Evolutionary conservation across 2,888 invertebrate species (phyloP), one percentile per base, ranked within the genome.

Genomic region (Micropterix aruncella): DNA sequence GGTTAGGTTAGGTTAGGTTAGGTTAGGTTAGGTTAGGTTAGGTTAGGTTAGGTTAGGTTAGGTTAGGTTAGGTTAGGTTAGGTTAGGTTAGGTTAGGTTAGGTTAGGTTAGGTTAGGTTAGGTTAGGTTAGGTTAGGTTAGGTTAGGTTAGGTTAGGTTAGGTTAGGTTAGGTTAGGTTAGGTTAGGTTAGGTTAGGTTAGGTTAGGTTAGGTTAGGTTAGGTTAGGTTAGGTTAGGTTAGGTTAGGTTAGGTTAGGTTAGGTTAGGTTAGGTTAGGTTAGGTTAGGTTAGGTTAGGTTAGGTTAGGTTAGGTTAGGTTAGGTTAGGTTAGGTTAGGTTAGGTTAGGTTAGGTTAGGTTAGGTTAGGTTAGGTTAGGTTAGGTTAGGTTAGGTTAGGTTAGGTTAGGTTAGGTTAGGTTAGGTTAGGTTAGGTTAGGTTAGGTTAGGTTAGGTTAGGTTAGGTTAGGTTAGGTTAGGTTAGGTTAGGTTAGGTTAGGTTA

Each of bases 321-420:
- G 50, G 50, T 50, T 48, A 48, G 50, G 52, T 50, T 50, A 49
- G 50, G 48, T 47, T 47, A 46, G 46, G 48, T 50, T 48, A 48
- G 47, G 48, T 50, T 50, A 50, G 51, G 49, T 50, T 49, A 51
- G 50, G 48, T 51, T 49, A 48, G 47, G 49, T 51, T 48, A 50
- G 51, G 50, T 51, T 51, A 48, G 49, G 49, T 51, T 48, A 49
- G 48, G 50, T 50, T 48, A 49, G 47, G 27, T 47, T 50, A 47
- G 47, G 48, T 47, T 50, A 47, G 45, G 44, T 19, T 36, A 15
- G 16, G 42, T 39, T 40, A 36, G 37, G 44, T 41, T 44, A 43
- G 42, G 46, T 45, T 45, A 45, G 46, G 45, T 44, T 49, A 44
- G 46, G 47, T 44, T 49, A 44, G 41, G 46, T 40, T 44, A 39